A percentile compares a stretch with the other conserved stretches of the same genome.
These are phyloP conservation scores for Tetropium fuscum DNA, from an alignment of 2,888 invertebrate genomes.

Conservation along the genomic window DNA sequence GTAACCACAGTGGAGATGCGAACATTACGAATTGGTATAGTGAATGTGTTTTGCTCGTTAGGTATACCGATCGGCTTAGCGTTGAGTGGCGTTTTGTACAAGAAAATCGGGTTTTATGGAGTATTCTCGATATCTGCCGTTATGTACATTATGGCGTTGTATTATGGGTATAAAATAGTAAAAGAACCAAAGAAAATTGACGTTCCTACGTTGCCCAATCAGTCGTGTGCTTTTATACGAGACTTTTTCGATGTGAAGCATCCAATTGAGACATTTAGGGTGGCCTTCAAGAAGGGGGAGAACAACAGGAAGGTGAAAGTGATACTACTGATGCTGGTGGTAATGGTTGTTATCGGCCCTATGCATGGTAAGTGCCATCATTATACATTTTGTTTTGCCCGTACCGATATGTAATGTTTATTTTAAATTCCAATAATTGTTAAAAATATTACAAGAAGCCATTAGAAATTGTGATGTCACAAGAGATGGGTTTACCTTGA, in stretches of 20 bases:
- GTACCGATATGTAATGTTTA: too few species aligned
- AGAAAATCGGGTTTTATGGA: conserved; percentile 84
- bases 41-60: conserved; percentile 89
- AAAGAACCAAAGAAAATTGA: conserved; percentile 74
- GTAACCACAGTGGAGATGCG: conserved; percentile 86
- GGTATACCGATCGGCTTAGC: conserved; percentile 93
- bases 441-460: too few species aligned
- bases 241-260: conserved; percentile 84
- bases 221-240: conserved; percentile 69
- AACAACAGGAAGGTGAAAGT: conserved; percentile 81
- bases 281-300: conserved; percentile 83
- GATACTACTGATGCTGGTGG: conserved; percentile 81
- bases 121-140: conserved; percentile 83
- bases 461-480: too few species aligned
- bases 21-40: conserved; percentile 87
- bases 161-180: conserved; percentile 80
- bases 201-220: conserved; percentile 66
- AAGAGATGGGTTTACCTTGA: too few species aligned
- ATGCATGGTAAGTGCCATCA: conserved; percentile 79
- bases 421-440: too few species aligned
- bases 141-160: conserved; percentile 79
- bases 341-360: conserved; percentile 88
- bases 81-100: conserved; percentile 83
- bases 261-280: conserved; percentile 81
- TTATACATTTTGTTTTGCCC: too few species aligned